Evolutionary conservation across 2,888 invertebrate genomes (phyloP), one percentile per base, ranked within the genome.

Genomic region (Metopia argyrocephala): DNA sequence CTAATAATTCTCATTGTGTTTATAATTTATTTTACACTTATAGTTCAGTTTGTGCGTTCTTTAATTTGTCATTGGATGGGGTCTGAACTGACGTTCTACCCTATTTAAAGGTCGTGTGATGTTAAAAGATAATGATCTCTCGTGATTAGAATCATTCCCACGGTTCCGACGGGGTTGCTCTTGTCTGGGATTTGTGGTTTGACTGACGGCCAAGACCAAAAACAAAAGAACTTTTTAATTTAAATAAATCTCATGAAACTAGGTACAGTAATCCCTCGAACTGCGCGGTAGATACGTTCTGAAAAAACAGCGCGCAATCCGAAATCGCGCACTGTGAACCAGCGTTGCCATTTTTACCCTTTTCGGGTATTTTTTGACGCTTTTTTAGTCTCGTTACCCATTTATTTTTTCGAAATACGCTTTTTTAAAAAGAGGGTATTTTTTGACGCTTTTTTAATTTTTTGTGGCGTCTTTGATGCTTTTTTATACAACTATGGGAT

Each of bases 51-150:
- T 64, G 0, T 62, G 1, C 3, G 0, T 0, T 1, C 0, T 0
- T 9, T 0, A 84, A 84, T 74, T 87, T 87, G 89, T 89, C 89
- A 86, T 89, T 86, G 85, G 89, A 86, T 86, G 86, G 20, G 85
- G 88, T 89, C 59, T 27, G 85, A 86, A 89, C 89, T 89, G 89
- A 89, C 89, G 89, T 88, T 89, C 89, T 88, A 88, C 87, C 88
- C 89, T 87, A 86, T 85, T 86, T 85, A 85, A 86, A 87, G 87
- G 85, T 87, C 89, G 89, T 61, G 84, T 89, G 89, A 89, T 89
- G 89, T 83, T 83, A 84, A 65, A 9, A 81, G 86, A 89, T 89
- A 87, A 89, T 89, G 88, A 89, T 79, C 84, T 79, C 81, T 83
- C 57, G 76, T 89, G 89, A 89, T 89, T 89, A 88, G 84, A 85